A percentile compares a stretch with the other conserved stretches of the same genome.
These are phyloP conservation scores for Columbina picui DNA, from an alignment of 2,113 vertebrate species.

Conservation along the genomic window DNA sequence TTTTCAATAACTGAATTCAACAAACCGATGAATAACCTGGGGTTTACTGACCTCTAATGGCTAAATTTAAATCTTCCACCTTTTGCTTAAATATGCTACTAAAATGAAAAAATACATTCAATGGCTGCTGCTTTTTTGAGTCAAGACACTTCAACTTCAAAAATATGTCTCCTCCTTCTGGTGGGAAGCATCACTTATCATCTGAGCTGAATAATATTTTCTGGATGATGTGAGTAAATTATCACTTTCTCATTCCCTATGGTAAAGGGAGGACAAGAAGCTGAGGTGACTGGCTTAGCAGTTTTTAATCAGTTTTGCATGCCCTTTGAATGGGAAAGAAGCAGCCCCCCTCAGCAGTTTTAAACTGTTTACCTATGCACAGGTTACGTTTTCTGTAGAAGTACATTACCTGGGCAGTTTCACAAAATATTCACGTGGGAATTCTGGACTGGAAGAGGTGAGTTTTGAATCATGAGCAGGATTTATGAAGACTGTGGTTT, in stretches of 20 bases:
- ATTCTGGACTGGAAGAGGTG: not conserved
- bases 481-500: not conserved
- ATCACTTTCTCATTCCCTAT: not conserved
- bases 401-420: not conserved
- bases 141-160: not conserved
- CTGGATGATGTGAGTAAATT: not conserved
- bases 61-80: constrained; percentile 18
- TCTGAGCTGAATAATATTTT: not conserved
- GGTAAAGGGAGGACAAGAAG: not conserved
- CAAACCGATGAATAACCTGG: not conserved
- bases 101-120: not conserved
- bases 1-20: not conserved
- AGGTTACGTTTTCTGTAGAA: not conserved
- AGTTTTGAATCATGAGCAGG: not conserved
- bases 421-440: not conserved
- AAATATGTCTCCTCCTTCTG: not conserved
- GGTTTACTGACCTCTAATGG: constrained; percentile 73
- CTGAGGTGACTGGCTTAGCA: not conserved
- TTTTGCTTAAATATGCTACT: not conserved
- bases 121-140: not conserved
- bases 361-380: not conserved
- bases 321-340: not conserved
- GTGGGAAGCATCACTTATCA: not conserved
- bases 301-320: not conserved
- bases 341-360: not conserved